Base-by-base conservation (phyloP, 2,797 vertebrate species). In the Periophthalmus magnuspinnatus region DNA sequence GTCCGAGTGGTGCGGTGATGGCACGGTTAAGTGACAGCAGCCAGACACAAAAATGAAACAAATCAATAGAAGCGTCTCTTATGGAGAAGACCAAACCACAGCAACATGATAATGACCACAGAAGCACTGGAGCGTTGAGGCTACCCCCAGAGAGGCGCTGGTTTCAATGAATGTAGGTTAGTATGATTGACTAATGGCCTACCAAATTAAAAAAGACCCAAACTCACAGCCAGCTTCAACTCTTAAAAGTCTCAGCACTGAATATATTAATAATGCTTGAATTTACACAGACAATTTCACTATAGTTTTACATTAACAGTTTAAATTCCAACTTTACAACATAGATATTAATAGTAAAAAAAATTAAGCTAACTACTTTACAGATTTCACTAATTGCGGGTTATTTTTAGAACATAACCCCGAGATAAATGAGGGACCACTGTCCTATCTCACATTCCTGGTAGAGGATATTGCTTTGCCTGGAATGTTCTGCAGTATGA, bases 151-250 rank as follows among this genome's bases (percentile, higher is more conserved):
- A 85, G 84, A 86, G 78, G 60, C 63, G 54, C 75, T 74, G 52
- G 75, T 83, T 85, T 84, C 78, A 85, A 84, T 83, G 67, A 87
- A 84, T 77, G 82, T 70, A 70, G 84, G 77, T 81, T 83, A 79
- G 78, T 71, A 68, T 84, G 83, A 90, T 59, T 87, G 88, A 90
- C 86, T 89, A 87, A 88, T 88, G 80, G 17, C 65, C 64, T 8
- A 54, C 71, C 81, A 84, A 88, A 90, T 90, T 86, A 88, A 82
- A 92, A 86, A 78, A 85, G 88, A 89, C 85, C 84, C 83, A 77
- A 86, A 82, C 71, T 80, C 66, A 83, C 33, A 63, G 81, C 61
- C 45, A 28, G 14, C 63, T 32, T 32, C 41, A 65, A 65, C 50
- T 65, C 63, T 65, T 45, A 32, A 50, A 52, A 50, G 45, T 24